These are phyloP conservation scores for Eremobia ochroleuca DNA, from an alignment of 2,888 invertebrate genomes.

Conservation along the genomic window DNA sequence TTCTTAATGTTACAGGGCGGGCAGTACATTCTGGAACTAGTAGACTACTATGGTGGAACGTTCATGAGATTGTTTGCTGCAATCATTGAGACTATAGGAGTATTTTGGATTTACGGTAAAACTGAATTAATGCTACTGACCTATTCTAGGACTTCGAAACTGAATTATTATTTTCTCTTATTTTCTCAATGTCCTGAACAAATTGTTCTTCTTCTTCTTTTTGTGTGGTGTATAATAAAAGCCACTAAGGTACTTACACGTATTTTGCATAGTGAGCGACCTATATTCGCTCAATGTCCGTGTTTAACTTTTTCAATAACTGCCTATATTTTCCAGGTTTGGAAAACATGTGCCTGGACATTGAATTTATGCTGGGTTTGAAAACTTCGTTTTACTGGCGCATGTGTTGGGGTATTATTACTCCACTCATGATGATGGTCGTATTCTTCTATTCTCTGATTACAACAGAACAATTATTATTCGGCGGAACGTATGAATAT, in stretches of 20 bases:
- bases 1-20: slow-evolving; percentile 91
- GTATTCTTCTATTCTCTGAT: slow-evolving; percentile 94
- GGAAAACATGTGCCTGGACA: slow-evolving; percentile 90
- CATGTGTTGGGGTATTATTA: slow-evolving; percentile 94
- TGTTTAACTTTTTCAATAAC: background rate
- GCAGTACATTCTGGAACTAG: slow-evolving; percentile 93
- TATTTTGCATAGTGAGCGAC: background rate
- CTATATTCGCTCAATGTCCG: too few relatives aligned
- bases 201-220: too few relatives aligned
- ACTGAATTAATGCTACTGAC: background rate
- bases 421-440: slow-evolving; percentile 93
- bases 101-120: slow-evolving; percentile 95
- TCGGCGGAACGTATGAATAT: slow-evolving; percentile 90
- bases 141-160: background rate
- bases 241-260: too few relatives aligned
- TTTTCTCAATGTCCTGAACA: background rate
- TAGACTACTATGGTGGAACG: slow-evolving; percentile 95
- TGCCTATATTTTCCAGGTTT: slow-evolving; percentile 76
- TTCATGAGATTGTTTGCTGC: slow-evolving; percentile 94
- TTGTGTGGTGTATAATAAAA: background rate
- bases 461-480: slow-evolving; percentile 91
- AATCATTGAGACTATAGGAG: slow-evolving; percentile 93
- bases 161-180: background rate
- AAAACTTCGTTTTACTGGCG: slow-evolving; percentile 94
- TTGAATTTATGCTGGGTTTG: slow-evolving; percentile 95